A percentile compares a stretch with the other conserved stretches of the same genome.
Evolutionary conservation across 2,888 invertebrate species (phyloP).

Genomic region (Patella pellucida): DNA sequence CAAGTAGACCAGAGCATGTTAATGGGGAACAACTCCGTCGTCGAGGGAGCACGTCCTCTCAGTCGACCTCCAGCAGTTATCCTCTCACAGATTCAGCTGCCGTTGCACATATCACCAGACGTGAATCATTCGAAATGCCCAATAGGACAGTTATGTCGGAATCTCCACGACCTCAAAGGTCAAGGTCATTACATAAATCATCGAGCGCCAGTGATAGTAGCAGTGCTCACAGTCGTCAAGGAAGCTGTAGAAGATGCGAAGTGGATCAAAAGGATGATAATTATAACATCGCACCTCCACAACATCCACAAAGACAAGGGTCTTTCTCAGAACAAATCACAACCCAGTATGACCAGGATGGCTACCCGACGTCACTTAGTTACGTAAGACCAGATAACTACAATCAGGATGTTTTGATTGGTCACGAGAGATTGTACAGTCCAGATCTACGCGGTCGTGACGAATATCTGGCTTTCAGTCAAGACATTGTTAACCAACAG

Average conservation of each 20-base stretch:
- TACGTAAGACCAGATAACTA: conserved; percentile 39
- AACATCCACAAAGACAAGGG: conserved; percentile 37
- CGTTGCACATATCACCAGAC: conserved; percentile 48
- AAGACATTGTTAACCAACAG: conserved; percentile 60
- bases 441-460: conserved; percentile 40
- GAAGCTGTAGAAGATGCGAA: conserved; percentile 30
- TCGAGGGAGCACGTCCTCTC: conserved; percentile 63
- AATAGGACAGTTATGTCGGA: conserved; percentile 42
- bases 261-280: conserved; percentile 19
- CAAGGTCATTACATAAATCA: conserved; percentile 37
- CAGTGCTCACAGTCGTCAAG: conserved; percentile 38
- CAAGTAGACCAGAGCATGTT: conserved; percentile 53
- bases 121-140: conserved; percentile 45
- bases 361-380: conserved; percentile 37
- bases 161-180: conserved; percentile 54
- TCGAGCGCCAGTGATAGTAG: conserved; percentile 28
- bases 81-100: conserved; percentile 47
- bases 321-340: conserved; percentile 39
- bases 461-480: conserved; percentile 61
- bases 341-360: conserved; percentile 29
- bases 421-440: conserved; percentile 43
- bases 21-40: conserved; percentile 53
- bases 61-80: conserved; percentile 51
- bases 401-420: conserved; percentile 29
- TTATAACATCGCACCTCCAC: conserved; percentile 11